These are phyloP conservation scores for Gallinago undulata DNA, from an alignment of 2,113 vertebrate genomes.

Conservation along the genomic window DNA sequence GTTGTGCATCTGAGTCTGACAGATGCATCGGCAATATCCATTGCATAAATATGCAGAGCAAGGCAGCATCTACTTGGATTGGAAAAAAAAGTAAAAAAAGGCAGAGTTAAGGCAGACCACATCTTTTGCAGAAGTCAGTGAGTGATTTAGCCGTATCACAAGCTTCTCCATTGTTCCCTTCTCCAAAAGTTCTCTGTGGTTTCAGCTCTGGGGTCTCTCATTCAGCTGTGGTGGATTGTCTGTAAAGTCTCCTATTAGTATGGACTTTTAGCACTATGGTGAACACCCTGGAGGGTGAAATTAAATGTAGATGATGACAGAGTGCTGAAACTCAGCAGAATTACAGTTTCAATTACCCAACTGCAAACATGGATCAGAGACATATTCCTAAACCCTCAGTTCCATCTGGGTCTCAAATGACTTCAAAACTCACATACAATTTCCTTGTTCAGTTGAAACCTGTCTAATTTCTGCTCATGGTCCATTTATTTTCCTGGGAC, in stretches of 20 bases:
- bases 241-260: constrained; percentile 24
- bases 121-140: neutral
- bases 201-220: neutral
- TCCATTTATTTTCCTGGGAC: constrained; percentile 49
- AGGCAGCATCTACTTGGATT: neutral
- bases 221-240: neutral
- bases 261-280: constrained; percentile 24
- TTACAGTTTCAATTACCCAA: constrained; percentile 60
- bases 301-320: constrained; percentile 52
- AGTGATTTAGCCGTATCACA: neutral
- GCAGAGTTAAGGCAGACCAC: neutral
- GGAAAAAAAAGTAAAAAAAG: neutral
- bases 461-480: constrained; percentile 51
- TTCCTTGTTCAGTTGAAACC: constrained; percentile 55
- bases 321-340: constrained; percentile 53
- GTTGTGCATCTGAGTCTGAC: neutral
- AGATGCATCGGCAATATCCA: neutral
- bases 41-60: neutral
- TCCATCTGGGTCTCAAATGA: constrained; percentile 50
- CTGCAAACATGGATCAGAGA: constrained; percentile 36
- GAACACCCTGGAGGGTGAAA: constrained; percentile 26
- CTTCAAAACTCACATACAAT: constrained; percentile 31
- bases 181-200: neutral
- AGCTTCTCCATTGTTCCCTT: neutral
- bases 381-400: neutral